These are phyloP conservation scores for Ceriagrion tenellum DNA, from an alignment of 2,888 invertebrate species.

Conservation along the genomic window DNA sequence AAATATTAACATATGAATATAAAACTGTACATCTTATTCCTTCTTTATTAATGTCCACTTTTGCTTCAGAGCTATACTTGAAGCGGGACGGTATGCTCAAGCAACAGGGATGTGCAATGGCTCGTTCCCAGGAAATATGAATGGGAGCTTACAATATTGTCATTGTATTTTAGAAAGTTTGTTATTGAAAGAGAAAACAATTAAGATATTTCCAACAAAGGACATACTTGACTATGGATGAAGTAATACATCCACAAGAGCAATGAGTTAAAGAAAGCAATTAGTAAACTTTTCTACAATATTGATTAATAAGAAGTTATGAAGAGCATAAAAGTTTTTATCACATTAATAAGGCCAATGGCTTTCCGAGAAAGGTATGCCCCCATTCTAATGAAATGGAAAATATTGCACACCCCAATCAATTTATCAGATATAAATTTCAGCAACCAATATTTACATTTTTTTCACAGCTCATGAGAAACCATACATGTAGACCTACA, in stretches of 20 bases:
- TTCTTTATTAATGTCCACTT: not conserved
- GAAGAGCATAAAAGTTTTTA: not conserved
- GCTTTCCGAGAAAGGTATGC: not conserved
- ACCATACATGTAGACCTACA: not conserved
- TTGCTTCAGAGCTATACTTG: not conserved
- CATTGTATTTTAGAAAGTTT: slow-evolving; percentile 1
- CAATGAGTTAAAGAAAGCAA: too few species aligned
- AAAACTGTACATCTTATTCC: not conserved
- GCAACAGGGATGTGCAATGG: not conserved
- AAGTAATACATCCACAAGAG: too few species aligned
- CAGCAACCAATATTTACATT: not conserved
- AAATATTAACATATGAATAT: not conserved
- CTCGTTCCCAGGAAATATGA: not conserved
- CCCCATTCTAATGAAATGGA: not conserved
- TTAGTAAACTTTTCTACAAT: not conserved
- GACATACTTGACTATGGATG: too few species aligned
- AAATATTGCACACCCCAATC: slow-evolving; percentile 1
- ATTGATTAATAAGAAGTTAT: not conserved
- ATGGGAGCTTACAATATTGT: not conserved
- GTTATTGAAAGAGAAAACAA: not conserved
- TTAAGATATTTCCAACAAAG: not conserved
- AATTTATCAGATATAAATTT: not conserved
- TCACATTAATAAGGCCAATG: slow-evolving; percentile 28
- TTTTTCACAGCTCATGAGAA: not conserved
- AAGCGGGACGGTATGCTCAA: not conserved